Evolutionary conservation across 2,888 invertebrate genomes (phyloP).

Genomic region (Dicyrtomina minuta): DNA sequence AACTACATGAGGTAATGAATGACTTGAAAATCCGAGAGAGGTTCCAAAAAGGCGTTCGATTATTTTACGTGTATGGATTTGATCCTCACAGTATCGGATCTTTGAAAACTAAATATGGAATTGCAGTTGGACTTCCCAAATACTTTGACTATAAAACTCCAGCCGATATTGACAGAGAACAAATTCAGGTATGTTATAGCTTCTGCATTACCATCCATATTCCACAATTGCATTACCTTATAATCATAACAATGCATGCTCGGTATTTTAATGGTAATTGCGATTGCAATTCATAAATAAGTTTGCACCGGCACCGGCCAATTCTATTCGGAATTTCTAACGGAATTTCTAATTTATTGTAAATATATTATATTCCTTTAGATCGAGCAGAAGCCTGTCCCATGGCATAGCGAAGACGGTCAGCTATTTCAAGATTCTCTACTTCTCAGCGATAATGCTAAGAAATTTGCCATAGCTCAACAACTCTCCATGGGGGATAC

Average conservation of each 20-base stretch:
- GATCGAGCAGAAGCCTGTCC: slow-evolving; percentile 59
- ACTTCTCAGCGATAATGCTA: slow-evolving; percentile 73
- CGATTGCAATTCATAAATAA: too few relatives aligned
- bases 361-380: slow-evolving; percentile 10
- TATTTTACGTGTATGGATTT: slow-evolving; percentile 73
- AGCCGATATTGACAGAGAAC: slow-evolving; percentile 63
- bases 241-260: too few relatives aligned
- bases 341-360: too few relatives aligned
- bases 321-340: too few relatives aligned
- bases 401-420: slow-evolving; percentile 68
- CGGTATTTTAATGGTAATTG: too few relatives aligned
- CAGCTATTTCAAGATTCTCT: slow-evolving; percentile 67
- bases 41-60: slow-evolving; percentile 61
- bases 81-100: slow-evolving; percentile 72
- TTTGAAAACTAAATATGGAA: slow-evolving; percentile 62
- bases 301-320: too few relatives aligned
- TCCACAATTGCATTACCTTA: neutral
- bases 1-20: slow-evolving; percentile 64
- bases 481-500: slow-evolving; percentile 69
- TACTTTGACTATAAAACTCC: slow-evolving; percentile 66
- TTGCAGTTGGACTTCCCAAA: slow-evolving; percentile 71
- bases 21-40: slow-evolving; percentile 62
- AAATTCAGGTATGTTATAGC: slow-evolving; percentile 60
- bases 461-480: slow-evolving; percentile 76
- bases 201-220: neutral